These are phyloP conservation scores for Empidonax alnorum DNA, from an alignment of 2,113 vertebrate species.

Conservation along the genomic window DNA sequence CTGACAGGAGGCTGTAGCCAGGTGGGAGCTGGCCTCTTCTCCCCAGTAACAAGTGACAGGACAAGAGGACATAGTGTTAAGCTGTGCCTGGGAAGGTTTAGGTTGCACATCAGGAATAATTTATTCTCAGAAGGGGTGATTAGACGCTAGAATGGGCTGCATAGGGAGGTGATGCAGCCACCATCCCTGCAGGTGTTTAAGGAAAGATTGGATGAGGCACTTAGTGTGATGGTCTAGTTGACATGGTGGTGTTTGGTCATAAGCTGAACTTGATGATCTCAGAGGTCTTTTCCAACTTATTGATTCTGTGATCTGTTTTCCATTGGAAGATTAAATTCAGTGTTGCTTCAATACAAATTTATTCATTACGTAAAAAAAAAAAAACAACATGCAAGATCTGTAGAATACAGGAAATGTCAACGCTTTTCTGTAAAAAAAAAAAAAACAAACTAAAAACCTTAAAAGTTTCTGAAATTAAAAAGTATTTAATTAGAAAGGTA, in stretches of 20 bases:
- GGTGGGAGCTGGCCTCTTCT: not conserved
- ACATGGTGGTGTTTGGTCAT: not conserved
- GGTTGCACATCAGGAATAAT: not conserved
- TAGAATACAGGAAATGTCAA: not conserved
- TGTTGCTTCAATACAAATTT: not conserved
- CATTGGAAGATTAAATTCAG: fast-evolving
- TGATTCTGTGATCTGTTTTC: not conserved
- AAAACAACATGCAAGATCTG: fast-evolving
- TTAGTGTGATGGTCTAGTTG: not conserved
- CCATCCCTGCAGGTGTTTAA: not conserved
- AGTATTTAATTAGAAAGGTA: not conserved
- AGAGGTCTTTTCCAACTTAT: not conserved
- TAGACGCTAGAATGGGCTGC: not conserved
- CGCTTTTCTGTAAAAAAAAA: not conserved
- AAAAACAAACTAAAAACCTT: not conserved
- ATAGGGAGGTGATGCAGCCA: not conserved
- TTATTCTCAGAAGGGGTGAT: not conserved
- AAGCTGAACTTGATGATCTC: not conserved
- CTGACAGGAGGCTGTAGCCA: not conserved
- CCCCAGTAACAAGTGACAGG: not conserved
- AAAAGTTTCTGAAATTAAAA: not conserved
- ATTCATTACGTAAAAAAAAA: not conserved
- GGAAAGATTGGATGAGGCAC: not conserved
- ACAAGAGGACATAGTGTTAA: not conserved
- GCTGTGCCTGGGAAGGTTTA: not conserved